Percentiles rank a stretch among this genome's conserved stretches.
phyloP scores from a whole-genome alignment of 2,113 vertebrate species.

The Gnathochromis pfefferi region DNA sequence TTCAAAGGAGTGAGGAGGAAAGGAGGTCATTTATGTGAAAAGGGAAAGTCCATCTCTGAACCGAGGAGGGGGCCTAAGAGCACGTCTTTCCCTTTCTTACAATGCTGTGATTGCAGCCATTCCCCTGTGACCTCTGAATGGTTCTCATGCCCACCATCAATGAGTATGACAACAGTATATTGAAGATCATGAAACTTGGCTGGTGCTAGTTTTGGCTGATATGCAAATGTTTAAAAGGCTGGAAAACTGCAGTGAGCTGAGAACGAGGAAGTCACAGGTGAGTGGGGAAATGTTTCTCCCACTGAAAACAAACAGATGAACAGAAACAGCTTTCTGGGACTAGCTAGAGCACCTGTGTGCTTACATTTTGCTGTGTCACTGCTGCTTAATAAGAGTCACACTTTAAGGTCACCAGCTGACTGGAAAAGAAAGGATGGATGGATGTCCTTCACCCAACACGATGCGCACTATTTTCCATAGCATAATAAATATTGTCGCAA shows the following conservation, averaged over 20 bases:
- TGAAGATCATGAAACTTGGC: not conserved
- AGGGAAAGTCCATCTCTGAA: not conserved
- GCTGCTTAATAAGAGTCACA: not conserved
- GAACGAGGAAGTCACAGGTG: not conserved
- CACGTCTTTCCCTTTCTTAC: not conserved
- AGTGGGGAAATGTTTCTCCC: not conserved
- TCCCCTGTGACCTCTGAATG: not conserved
- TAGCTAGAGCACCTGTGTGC: fast-evolving
- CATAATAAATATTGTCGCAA: not conserved
- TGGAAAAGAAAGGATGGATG: not conserved
- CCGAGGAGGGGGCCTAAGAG: not conserved
- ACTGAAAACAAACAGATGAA: not conserved
- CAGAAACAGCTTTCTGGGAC: not conserved
- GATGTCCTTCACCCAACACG: not conserved
- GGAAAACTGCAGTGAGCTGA: not conserved
- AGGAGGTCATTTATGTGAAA: not conserved
- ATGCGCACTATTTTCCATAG: not conserved
- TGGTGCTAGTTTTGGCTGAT: not conserved
- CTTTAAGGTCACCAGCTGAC: not conserved
- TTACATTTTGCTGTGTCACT: not conserved
- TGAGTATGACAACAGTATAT: fast-evolving
- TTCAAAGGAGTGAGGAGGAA: not conserved
- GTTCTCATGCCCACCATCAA: not conserved
- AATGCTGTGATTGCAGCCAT: not conserved
- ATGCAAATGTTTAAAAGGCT: not conserved